A percentile compares a stretch with the other conserved stretches of the same genome.
These are phyloP conservation scores for Pithys albifrons DNA, from an alignment of 2,113 vertebrate genomes.

Conservation along the genomic window DNA sequence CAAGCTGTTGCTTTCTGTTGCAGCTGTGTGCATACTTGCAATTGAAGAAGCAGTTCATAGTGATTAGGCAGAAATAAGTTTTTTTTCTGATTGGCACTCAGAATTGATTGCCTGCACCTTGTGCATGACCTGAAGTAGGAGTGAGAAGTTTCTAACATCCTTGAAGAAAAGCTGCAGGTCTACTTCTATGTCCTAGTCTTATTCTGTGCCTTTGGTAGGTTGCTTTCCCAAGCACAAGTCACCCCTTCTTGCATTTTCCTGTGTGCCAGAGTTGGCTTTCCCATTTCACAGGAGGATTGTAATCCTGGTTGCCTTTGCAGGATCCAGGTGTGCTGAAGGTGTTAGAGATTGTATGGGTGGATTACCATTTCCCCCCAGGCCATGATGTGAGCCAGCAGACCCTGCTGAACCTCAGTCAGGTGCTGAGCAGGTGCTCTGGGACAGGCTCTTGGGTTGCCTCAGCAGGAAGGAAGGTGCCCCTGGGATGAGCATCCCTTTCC, in stretches of 20 bases:
- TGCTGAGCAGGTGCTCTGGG: background rate
- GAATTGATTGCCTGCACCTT: background rate
- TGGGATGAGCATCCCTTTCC: background rate
- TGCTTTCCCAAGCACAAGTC: background rate
- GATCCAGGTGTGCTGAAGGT: background rate
- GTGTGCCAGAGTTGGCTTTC: background rate
- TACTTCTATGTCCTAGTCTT: background rate
- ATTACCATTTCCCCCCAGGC: background rate
- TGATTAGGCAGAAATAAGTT: background rate
- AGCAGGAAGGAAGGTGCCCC: background rate
- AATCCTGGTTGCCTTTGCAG: background rate
- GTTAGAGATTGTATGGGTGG: background rate
- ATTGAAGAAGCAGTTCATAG: background rate
- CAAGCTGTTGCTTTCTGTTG: conserved; percentile 4
- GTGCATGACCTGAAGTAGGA: background rate
- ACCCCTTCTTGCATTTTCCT: background rate
- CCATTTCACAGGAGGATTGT: background rate
- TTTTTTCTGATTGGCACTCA: background rate
- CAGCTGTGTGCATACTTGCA: background rate
- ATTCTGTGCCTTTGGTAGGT: background rate
- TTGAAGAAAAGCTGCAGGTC: background rate
- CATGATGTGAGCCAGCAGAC: background rate
- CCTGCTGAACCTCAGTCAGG: too few species aligned
- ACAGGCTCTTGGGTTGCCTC: background rate
- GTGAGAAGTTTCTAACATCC: background rate